These are phyloP conservation scores for Drosophila grimshawi DNA, from an alignment of 1,140 invertebrate genomes.

Conservation along the genomic window DNA sequence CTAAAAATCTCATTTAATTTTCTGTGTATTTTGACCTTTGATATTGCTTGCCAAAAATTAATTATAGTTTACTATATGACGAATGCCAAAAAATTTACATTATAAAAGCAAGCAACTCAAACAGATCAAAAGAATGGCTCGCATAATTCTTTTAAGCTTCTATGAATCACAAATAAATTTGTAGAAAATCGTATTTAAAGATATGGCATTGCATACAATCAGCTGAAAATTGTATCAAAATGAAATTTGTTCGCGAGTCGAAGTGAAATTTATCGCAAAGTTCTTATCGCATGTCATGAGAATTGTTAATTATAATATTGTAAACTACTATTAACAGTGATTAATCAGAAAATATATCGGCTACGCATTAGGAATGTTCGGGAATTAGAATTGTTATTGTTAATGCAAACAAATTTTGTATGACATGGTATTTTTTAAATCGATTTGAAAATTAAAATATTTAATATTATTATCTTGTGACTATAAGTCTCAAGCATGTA, in stretches of 20 bases:
- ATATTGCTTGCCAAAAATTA: conserved; percentile 31
- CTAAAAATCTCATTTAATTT: conserved; percentile 3
- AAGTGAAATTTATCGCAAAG: not conserved
- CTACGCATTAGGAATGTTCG: not conserved
- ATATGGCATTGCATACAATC: no score
- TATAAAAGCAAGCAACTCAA: not conserved
- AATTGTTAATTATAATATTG: not conserved
- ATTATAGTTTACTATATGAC: conserved; percentile 27
- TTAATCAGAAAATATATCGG: not conserved
- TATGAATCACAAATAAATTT: not conserved
- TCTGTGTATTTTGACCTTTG: conserved; percentile 26
- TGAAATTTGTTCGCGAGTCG: not conserved
- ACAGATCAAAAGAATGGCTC: not conserved
- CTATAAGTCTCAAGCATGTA: no score
- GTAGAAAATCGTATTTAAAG: no score
- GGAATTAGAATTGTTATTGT: not conserved
- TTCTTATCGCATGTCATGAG: not conserved
- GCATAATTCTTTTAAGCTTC: not conserved
- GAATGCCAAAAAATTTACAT: conserved; percentile 9
- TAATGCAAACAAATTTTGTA: no score
- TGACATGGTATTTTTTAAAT: no score
- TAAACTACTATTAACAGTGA: not conserved
- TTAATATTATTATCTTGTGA: no score
- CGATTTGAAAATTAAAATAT: no score
- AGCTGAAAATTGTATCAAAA: not conserved